Evolutionary conservation across 2,888 invertebrate species (phyloP).

Genomic region (Mesorhabditis spiculigera): DNA sequence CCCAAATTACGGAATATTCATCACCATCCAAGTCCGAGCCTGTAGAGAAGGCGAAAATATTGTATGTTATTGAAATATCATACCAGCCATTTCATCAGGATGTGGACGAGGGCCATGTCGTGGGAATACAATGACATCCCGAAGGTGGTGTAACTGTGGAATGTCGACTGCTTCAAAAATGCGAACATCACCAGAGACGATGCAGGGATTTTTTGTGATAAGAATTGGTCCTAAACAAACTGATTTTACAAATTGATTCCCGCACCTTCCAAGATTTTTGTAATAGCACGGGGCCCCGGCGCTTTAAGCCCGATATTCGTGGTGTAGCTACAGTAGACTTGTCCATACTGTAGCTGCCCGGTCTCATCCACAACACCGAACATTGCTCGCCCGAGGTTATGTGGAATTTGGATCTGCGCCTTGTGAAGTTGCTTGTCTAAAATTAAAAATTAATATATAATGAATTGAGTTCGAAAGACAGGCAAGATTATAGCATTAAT

Average conservation of each 20-base stretch:
- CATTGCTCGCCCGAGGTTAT: constrained; percentile 39
- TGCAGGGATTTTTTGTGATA: constrained; percentile 61
- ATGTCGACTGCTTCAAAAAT: constrained; percentile 54
- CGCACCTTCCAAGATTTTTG: constrained; percentile 28
- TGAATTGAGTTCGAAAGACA: neutral
- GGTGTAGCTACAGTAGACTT: constrained; percentile 50
- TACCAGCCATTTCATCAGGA: neutral
- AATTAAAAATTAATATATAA: neutral
- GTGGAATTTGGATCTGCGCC: constrained; percentile 33
- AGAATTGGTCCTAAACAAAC: constrained; percentile 51
- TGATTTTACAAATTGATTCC: neutral
- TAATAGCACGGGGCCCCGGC: constrained; percentile 19
- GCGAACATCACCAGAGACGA: constrained; percentile 61
- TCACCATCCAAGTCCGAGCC: constrained; percentile 62
- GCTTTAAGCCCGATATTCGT: constrained; percentile 20
- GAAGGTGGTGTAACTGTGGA: constrained; percentile 48
- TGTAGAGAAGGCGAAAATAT: neutral
- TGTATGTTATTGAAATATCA: too few species aligned
- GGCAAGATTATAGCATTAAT: neutral
- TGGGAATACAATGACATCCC: constrained; percentile 62
- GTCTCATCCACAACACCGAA: constrained; percentile 54
- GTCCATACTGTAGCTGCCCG: constrained; percentile 44
- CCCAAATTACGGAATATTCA: constrained; percentile 60
- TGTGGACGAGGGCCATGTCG: constrained; percentile 59
- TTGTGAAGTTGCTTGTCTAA: constrained; percentile 19